Conservation (phyloP, 2,113 vertebrate species). For the Lampris incognitus region DNA sequence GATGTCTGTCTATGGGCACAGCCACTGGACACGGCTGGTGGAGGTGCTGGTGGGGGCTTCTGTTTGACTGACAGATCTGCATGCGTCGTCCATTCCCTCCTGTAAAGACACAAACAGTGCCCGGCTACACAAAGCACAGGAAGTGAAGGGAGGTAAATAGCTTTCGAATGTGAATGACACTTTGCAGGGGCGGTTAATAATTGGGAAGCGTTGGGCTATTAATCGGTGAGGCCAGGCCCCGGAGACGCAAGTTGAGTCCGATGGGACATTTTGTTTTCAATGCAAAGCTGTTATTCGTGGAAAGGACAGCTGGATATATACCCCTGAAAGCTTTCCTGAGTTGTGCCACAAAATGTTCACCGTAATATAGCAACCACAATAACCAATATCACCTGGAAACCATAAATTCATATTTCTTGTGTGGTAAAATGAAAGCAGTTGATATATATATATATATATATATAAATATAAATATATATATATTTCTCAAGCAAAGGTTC, state of each 20-base stretch:
- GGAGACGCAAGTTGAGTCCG: slow-evolving; percentile 20
- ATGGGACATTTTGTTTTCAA: not conserved
- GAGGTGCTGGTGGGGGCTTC: slow-evolving; percentile 36
- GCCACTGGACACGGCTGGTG: slow-evolving; percentile 17
- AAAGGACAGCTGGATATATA: slow-evolving; percentile 5
- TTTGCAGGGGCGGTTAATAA: slow-evolving; percentile 80
- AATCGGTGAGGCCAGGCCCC: slow-evolving; percentile 50
- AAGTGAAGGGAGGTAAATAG: slow-evolving; percentile 73
- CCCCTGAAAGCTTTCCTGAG: not conserved
- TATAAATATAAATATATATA: not conserved
- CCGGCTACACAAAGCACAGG: slow-evolving; percentile 75
- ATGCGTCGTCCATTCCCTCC: slow-evolving; percentile 75
- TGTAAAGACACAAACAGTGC: slow-evolving; percentile 65
- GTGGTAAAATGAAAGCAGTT: too few species aligned
- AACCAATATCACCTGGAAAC: not conserved
- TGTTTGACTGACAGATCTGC: slow-evolving; percentile 81
- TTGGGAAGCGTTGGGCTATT: slow-evolving; percentile 76
- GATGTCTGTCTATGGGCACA: slow-evolving; percentile 62
- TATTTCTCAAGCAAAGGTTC: not conserved
- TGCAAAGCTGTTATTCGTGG: slow-evolving; percentile 3
- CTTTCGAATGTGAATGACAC: slow-evolving; percentile 71
- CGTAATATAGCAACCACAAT: not conserved
- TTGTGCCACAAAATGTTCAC: slow-evolving; percentile 3
- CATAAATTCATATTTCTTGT: too few species aligned
- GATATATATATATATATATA: too few species aligned